Evolutionary conservation across 2,888 invertebrate species (phyloP).

Genomic region (Megastigmus dorsalis): DNA sequence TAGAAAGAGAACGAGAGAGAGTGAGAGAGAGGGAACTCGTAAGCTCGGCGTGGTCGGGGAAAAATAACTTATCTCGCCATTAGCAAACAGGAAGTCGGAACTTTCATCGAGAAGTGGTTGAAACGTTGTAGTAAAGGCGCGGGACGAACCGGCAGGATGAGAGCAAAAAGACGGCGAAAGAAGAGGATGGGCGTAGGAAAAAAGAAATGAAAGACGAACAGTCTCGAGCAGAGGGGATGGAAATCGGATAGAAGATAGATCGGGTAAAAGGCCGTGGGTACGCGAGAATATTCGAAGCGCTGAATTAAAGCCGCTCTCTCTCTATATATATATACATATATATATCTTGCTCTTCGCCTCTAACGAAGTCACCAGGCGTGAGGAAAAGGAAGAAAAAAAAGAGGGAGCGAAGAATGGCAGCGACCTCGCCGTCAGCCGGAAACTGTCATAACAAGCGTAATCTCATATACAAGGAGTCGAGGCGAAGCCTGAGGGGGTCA

Average conservation of each 20-base stretch:
- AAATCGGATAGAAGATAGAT: constrained; percentile 45
- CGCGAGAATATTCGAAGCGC: constrained; percentile 56
- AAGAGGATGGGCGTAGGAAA: not conserved
- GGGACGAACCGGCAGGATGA: not conserved
- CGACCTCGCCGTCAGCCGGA: constrained; percentile 55
- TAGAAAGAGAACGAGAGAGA: not conserved
- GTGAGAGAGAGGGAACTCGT: not conserved
- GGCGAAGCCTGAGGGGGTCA: not conserved
- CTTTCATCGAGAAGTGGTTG: constrained; percentile 41
- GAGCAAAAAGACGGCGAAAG: constrained; percentile 22
- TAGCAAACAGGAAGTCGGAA: constrained; percentile 47
- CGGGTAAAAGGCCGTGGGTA: no score
- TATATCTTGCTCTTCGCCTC: no score
- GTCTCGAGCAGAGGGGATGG: constrained; percentile 24
- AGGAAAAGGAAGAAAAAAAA: not conserved
- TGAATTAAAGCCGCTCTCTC: constrained; percentile 68
- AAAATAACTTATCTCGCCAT: constrained; percentile 47
- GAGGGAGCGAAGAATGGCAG: constrained; percentile 40
- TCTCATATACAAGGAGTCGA: constrained; percentile 61
- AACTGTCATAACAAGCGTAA: constrained; percentile 70
- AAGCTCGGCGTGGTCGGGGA: not conserved
- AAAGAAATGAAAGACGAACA: constrained; percentile 29
- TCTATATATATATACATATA: no score
- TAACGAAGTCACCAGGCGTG: constrained; percentile 67
- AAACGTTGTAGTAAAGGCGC: constrained; percentile 14